Evolutionary conservation across 1,140 invertebrate genomes (phyloP), one percentile per base, ranked within the genome.

Genomic region (Scaptomyza montana): DNA sequence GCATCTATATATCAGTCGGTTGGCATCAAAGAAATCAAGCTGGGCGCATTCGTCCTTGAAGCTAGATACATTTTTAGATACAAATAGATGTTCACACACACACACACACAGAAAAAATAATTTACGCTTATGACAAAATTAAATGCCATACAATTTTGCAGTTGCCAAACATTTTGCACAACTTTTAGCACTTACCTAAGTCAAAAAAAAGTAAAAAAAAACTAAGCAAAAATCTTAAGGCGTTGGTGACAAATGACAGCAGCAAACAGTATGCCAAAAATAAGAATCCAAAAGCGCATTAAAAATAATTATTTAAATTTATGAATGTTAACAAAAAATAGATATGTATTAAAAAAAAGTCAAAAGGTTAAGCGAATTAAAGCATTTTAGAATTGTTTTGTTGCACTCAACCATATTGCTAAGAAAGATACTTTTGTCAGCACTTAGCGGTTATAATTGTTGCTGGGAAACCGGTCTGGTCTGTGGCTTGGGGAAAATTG

Each of bases 91-190:
- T 7, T 62, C n/a, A 21, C 28, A 39, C 21, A 33, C 28, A 25
- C n/a, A 28, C 7, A 21, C 19, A 39, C 13, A 19, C 3, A 39
- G 12, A 30, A 9, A 13, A 82, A 77, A 85, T 67, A 74, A 80
- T 85, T 80, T 80, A 74, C 73, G 65, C 64, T 82, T 78, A 71
- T 84, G 80, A 86, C 81, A 87, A 87, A 86, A 86, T 89, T 82
- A 87, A 87, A 77, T 79, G 76, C 82, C 76, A 82, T 89, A 82
- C 89, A 87, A 87, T 77, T 65, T 82, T 55, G 74, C 61, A 61
- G 70, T 77, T 87, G 74, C 66, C 73, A 78, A 86, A 71, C 69
- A 79, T 82, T 87, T 87, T 68, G 84, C 82, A 79, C 64, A 70
- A 77, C 59, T 77, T 80, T 85, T 84, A 80, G 80, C 82, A 50